Percentiles rank a stretch among this genome's conserved stretches.
Evolutionary conservation across 2,113 vertebrate species (phyloP).

Genomic region (Chaetorhynchus papuensis): DNA sequence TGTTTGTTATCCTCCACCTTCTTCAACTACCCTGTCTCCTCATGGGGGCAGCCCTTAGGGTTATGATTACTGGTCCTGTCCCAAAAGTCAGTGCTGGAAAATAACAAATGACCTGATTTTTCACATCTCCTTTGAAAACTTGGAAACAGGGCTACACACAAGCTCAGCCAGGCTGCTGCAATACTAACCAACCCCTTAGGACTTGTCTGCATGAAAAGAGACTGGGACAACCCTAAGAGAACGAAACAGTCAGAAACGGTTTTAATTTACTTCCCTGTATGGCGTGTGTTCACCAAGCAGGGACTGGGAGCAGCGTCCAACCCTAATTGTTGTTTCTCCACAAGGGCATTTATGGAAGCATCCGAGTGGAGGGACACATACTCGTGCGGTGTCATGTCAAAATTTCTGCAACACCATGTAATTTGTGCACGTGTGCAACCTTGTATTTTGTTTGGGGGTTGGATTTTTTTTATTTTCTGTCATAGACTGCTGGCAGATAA

Average conservation of each 20-base stretch:
- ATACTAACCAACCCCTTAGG: neutral
- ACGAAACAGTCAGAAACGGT: neutral
- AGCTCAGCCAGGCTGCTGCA: neutral
- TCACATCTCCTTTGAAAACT: neutral
- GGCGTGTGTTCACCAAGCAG: neutral
- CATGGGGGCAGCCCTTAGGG: fast-evolving
- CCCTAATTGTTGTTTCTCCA: neutral
- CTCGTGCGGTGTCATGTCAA: neutral
- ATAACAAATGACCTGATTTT: neutral
- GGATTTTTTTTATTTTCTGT: neutral
- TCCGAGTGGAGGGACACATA: fast-evolving
- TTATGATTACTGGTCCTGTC: neutral
- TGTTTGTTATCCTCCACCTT: neutral
- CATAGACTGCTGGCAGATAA: neutral
- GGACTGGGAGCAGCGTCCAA: neutral
- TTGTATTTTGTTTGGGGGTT: neutral
- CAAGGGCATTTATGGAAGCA: neutral
- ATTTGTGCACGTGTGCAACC: neutral
- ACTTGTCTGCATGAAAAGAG: neutral
- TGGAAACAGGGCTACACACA: neutral
- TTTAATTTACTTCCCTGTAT: neutral
- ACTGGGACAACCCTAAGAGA: neutral
- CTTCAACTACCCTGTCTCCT: neutral
- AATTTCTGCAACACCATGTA: neutral
- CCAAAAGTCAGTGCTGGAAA: neutral